These are phyloP conservation scores for Heliangelus exortis DNA, from an alignment of 2,797 vertebrate genomes.

Conservation along the genomic window DNA sequence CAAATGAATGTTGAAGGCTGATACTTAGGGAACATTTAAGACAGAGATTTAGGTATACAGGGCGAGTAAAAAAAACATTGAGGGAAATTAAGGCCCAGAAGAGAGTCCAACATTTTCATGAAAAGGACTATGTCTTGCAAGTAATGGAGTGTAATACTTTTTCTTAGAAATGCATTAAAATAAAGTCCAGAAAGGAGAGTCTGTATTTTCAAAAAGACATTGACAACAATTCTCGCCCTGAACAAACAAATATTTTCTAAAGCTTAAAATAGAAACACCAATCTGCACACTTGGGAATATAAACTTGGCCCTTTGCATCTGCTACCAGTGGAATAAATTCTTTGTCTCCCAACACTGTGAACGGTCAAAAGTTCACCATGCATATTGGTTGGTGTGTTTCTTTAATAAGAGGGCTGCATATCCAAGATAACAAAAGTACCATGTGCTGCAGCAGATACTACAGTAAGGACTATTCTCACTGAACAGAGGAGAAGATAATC, in stretches of 20 bases:
- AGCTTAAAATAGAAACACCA: not conserved
- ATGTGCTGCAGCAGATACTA: constrained; percentile 37
- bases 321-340: not conserved
- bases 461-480: constrained; percentile 69
- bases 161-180: not conserved
- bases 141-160: not conserved
- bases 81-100: not conserved
- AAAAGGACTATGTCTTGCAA: not conserved
- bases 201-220: not conserved
- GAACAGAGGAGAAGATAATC: constrained; percentile 67
- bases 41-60: not conserved
- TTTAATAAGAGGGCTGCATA: constrained; percentile 54
- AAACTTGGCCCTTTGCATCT: not conserved
- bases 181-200: not conserved
- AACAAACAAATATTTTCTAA: not conserved
- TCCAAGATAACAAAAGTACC: constrained; percentile 70
- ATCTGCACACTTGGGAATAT: not conserved
- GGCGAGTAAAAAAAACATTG: not conserved
- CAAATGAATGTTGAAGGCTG: not conserved
- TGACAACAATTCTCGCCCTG: not conserved
- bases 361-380: constrained; percentile 38
- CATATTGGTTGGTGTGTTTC: constrained; percentile 3
- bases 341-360: not conserved
- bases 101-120: not conserved
- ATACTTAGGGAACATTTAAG: not conserved